Percentiles rank a stretch among this genome's conserved stretches.
Conservation (phyloP, 1,140 invertebrate species). For the Himalopsyche phryganea region DNA sequence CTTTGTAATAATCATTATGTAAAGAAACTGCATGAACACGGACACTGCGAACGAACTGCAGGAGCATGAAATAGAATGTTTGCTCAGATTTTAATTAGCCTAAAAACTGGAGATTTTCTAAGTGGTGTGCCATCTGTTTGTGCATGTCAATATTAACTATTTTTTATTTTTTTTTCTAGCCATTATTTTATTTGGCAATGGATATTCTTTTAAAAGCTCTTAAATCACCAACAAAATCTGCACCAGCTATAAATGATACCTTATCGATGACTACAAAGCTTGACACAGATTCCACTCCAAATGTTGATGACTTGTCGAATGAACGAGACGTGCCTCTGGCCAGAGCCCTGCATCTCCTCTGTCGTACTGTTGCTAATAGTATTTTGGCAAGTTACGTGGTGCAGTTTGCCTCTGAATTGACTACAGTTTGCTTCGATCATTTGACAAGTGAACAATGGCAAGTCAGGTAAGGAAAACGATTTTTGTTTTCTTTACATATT, state of each 20-base stretch:
- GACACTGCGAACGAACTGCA: too few relatives aligned
- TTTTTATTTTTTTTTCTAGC: slow-evolving; percentile 25
- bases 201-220: slow-evolving; percentile 15
- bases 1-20: too few relatives aligned
- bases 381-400: slow-evolving; percentile 46
- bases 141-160: too few relatives aligned
- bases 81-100: too few relatives aligned
- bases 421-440: slow-evolving; percentile 45
- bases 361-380: slow-evolving; percentile 47
- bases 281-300: slow-evolving; percentile 44
- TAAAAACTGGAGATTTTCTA: too few relatives aligned
- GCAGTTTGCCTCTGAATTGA: slow-evolving; percentile 45
- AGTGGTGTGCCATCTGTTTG: too few relatives aligned
- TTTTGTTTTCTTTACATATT: background rate
- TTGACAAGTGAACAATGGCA: slow-evolving; percentile 47
- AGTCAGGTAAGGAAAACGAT: slow-evolving; percentile 42
- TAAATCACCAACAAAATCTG: background rate
- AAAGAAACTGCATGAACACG: too few relatives aligned
- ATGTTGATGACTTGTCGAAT: slow-evolving; percentile 29
- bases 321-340: slow-evolving; percentile 47
- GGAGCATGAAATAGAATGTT: too few relatives aligned
- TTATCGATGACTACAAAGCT: background rate
- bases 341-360: slow-evolving; percentile 47
- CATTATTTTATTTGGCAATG: slow-evolving; percentile 24
- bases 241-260: background rate